phyloP scores from a whole-genome alignment of 2,797 vertebrate genomes.

The Aldrovandia affinis region DNA sequence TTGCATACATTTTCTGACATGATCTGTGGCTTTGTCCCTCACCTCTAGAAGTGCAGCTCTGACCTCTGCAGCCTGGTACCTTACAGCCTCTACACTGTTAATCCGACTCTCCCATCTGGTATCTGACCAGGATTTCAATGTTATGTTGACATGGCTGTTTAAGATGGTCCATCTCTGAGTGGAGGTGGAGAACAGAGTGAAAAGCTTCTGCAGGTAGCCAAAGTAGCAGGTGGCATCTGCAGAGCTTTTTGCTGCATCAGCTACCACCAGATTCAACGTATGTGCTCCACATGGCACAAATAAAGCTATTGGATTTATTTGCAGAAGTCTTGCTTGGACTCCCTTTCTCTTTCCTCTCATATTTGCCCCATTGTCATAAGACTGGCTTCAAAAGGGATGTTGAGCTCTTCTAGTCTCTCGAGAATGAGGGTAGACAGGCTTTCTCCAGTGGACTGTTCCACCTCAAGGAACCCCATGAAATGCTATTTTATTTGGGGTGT shows the following conservation, averaged over 20 bases:
- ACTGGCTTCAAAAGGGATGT: slow-evolving; percentile 39
- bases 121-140: slow-evolving; percentile 43
- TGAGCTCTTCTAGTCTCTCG: slow-evolving; percentile 33
- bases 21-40: slow-evolving; percentile 31
- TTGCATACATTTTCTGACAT: slow-evolving; percentile 11
- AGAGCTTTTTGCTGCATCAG: slow-evolving; percentile 44
- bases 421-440: slow-evolving; percentile 34
- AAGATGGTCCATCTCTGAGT: slow-evolving; percentile 39
- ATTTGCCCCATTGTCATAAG: slow-evolving; percentile 38
- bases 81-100: slow-evolving; percentile 36
- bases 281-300: slow-evolving; percentile 42
- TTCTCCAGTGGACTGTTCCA: no score
- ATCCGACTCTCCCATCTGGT: slow-evolving; percentile 41
- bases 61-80: slow-evolving; percentile 32
- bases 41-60: slow-evolving; percentile 37
- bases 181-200: slow-evolving; percentile 30
- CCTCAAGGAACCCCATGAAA: no score
- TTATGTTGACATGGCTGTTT: slow-evolving; percentile 30
- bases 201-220: slow-evolving; percentile 33
- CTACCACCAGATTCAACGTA: slow-evolving; percentile 40
- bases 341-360: slow-evolving; percentile 34
- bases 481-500: no score
- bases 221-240: slow-evolving; percentile 36
- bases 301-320: no score
- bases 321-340: slow-evolving; percentile 31